phyloP scores from a whole-genome alignment of 2,797 vertebrate species.

The Botia almorhae region DNA sequence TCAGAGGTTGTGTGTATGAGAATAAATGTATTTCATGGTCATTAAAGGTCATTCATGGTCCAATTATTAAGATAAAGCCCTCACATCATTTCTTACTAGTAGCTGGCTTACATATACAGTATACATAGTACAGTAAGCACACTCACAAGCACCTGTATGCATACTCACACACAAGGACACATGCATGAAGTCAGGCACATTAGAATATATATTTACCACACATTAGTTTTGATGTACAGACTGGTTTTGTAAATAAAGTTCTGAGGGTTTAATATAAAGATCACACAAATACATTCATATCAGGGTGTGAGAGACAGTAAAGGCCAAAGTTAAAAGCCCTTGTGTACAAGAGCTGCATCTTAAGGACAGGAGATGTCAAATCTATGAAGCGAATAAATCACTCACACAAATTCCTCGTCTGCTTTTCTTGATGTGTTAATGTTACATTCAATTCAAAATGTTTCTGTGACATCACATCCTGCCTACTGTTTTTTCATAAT shows the following conservation, averaged over 20 bases:
- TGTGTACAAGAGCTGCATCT: conserved; percentile 66
- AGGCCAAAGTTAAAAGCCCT: conserved; percentile 74
- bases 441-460: background rate
- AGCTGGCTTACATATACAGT: conserved; percentile 58
- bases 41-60: conserved; percentile 66
- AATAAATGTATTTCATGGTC: background rate
- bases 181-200: conserved; percentile 58
- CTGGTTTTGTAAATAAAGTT: conserved; percentile 62
- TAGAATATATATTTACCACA: conserved; percentile 66
- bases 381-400: conserved; percentile 55
- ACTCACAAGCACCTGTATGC: conserved; percentile 44
- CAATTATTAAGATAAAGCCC: conserved; percentile 73
- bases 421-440: background rate
- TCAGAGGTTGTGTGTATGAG: background rate
- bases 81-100: conserved; percentile 58
- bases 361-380: conserved; percentile 66
- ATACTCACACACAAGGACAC: conserved; percentile 46
- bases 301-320: conserved; percentile 66
- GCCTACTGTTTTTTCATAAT: conserved; percentile 2
- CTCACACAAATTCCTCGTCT: conserved; percentile 45
- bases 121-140: conserved; percentile 33
- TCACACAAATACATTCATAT: conserved; percentile 70
- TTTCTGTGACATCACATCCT: conserved; percentile 1
- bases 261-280: conserved; percentile 42
- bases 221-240: conserved; percentile 53